These are phyloP conservation scores for Polyodon spathula DNA, from an alignment of 2,113 vertebrate genomes.

Conservation along the genomic window DNA sequence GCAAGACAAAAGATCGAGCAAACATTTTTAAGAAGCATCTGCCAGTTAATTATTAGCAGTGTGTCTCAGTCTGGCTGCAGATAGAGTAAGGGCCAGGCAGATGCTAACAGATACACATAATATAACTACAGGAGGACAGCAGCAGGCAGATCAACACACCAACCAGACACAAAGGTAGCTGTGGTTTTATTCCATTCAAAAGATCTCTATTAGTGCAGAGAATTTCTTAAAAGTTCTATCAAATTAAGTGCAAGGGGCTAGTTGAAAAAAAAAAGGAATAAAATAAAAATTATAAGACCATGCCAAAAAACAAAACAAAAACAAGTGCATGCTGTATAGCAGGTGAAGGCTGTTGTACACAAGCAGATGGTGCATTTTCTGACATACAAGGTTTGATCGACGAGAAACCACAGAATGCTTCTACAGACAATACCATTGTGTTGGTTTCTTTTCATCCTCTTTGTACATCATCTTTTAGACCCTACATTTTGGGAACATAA, in stretches of 20 bases:
- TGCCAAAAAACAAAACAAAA: conserved; percentile 50
- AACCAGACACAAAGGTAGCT: conserved; percentile 11
- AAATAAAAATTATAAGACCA: conserved; percentile 27
- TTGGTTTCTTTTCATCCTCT: too few species aligned
- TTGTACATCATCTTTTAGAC: too few species aligned
- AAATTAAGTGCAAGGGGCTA: conserved; percentile 12
- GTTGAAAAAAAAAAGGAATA: conserved; percentile 30
- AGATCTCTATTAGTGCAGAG: conserved; percentile 28
- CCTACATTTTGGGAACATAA: too few species aligned
- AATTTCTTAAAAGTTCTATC: conserved; percentile 43
- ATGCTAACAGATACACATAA: conserved; percentile 28
- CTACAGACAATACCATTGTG: too few species aligned
- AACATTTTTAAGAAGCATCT: conserved; percentile 53
- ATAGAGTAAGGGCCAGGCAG: conserved; percentile 1
- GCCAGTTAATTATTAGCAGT: conserved; percentile 31
- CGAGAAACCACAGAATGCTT: too few species aligned
- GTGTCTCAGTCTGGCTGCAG: conserved; percentile 22
- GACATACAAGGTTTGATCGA: too few species aligned
- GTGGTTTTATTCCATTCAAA: background rate
- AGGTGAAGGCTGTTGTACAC: too few species aligned
- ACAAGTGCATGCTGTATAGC: conserved; percentile 46
- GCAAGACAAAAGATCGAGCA: conserved; percentile 47
- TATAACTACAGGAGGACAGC: conserved; percentile 23
- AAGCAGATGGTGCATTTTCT: too few species aligned
- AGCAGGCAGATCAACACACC: conserved; percentile 27